phyloP scores from a whole-genome alignment of 2,888 invertebrate species.

The Meganola albula region DNA sequence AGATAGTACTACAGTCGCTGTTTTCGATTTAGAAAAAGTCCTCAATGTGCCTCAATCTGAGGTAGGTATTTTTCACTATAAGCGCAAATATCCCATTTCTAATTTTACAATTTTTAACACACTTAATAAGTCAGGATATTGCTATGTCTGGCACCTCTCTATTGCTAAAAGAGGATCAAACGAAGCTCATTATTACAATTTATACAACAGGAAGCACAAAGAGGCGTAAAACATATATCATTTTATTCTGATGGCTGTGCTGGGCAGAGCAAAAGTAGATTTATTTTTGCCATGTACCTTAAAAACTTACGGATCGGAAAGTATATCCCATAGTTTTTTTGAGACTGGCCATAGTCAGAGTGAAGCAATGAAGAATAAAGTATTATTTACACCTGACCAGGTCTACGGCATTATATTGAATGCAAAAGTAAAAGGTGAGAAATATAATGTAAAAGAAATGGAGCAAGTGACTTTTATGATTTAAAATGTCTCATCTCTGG shows the following conservation, averaged over 20 bases:
- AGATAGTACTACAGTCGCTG: neutral
- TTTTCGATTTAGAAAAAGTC: neutral
- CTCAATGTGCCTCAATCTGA: neutral
- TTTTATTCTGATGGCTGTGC: too few relatives aligned
- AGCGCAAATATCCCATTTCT: neutral
- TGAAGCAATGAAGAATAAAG: neutral
- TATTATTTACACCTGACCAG: neutral
- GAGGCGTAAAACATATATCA: too few relatives aligned
- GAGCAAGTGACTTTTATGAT: conserved; percentile 2
- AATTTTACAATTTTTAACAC: too few relatives aligned
- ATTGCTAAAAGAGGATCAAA: neutral
- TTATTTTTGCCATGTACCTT: too few relatives aligned
- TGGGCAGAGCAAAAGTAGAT: too few relatives aligned
- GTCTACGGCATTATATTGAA: neutral
- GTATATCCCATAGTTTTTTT: neutral
- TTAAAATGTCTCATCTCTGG: neutral
- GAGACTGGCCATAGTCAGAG: neutral
- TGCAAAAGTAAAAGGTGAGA: neutral
- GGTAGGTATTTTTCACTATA: neutral
- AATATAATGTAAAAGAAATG: neutral
- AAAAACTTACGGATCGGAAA: neutral
- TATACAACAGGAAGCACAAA: too few relatives aligned
- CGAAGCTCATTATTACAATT: too few relatives aligned
- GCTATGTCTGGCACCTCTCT: neutral
- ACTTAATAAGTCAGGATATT: neutral